A percentile compares a stretch with the other conserved stretches of the same genome.
These are phyloP conservation scores for Scytalopus superciliaris DNA, from an alignment of 2,113 vertebrate species.

Conservation along the genomic window DNA sequence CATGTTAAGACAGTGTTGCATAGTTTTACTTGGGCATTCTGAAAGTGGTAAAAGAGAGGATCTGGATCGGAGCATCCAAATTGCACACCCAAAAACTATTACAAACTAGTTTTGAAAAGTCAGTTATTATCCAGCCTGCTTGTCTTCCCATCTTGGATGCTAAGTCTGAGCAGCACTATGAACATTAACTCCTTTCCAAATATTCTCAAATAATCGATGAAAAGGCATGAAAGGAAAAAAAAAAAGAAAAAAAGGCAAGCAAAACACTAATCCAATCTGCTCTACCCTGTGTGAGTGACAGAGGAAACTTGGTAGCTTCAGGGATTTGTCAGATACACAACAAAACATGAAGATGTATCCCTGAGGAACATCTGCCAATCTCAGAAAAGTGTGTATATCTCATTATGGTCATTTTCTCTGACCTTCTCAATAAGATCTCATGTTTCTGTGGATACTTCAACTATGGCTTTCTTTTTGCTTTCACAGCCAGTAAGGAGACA, in stretches of 20 bases:
- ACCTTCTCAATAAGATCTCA: neutral
- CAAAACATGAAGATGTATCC: neutral
- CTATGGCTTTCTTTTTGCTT: neutral
- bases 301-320: neutral
- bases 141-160: neutral
- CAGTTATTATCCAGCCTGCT: neutral
- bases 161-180: neutral
- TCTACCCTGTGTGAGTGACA: neutral
- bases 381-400: neutral
- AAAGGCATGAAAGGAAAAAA: neutral
- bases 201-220: neutral
- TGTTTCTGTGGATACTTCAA: neutral
- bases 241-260: neutral
- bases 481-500: neutral
- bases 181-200: neutral
- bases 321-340: neutral
- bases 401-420: neutral
- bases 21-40: neutral
- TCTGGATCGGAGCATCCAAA: neutral
- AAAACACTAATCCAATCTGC: neutral
- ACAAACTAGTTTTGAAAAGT: neutral
- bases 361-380: neutral
- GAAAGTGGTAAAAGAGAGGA: neutral
- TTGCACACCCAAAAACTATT: neutral
- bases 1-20: neutral